Conservation (phyloP, 2,113 vertebrate species). For the Ivindomyrus marchei region DNA sequence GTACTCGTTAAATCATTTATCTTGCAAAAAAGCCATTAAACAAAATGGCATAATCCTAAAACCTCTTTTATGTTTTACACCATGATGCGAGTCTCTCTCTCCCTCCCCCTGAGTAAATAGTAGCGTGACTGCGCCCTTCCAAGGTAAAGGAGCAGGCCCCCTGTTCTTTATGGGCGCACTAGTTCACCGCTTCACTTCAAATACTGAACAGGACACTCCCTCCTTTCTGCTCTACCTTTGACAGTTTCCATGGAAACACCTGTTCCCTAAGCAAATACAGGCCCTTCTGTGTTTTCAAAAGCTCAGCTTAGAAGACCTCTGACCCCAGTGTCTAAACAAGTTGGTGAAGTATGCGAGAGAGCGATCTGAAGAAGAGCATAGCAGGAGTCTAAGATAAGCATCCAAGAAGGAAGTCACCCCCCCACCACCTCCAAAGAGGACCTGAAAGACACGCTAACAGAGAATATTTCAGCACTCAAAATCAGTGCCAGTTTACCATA, state of each 20-base stretch:
- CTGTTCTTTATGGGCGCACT: not conserved
- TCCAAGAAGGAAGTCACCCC: not conserved
- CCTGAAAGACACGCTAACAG: not conserved
- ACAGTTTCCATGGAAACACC: conserved; percentile 32
- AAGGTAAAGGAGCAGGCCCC: not conserved
- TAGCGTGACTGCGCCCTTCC: not conserved
- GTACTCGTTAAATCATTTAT: not conserved
- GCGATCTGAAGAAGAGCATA: not conserved
- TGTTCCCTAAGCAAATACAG: conserved; percentile 30
- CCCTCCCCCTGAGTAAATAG: not conserved
- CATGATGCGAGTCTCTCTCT: not conserved
- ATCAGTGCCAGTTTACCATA: not conserved
- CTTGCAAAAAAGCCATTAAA: not conserved
- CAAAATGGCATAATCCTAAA: not conserved
- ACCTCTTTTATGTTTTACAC: not conserved
- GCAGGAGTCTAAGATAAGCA: not conserved
- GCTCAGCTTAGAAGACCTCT: conserved; percentile 33
- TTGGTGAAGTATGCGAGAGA: conserved; percentile 31
- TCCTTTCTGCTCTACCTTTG: conserved; percentile 15
- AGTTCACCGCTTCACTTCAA: not conserved
- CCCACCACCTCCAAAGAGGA: not conserved
- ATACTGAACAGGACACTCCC: conserved; percentile 11
- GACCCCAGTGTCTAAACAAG: conserved; percentile 32
- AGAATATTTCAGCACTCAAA: not conserved
- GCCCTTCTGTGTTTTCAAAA: conserved; percentile 30